Evolutionary conservation across 2,888 invertebrate genomes (phyloP), one percentile per base, ranked within the genome.

Genomic region (Cancer borealis): DNA sequence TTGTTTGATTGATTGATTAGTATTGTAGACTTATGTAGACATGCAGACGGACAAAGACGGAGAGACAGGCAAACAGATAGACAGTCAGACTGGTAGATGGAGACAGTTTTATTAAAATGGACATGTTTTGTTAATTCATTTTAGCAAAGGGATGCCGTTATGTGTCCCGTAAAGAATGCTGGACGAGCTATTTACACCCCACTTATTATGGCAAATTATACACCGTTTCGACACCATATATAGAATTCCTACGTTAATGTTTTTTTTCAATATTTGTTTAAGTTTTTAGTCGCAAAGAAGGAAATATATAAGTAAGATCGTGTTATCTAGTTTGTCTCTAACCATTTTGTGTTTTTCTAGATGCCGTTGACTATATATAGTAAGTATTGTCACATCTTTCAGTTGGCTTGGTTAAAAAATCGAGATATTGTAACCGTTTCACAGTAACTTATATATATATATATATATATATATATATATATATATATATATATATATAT

Each of bases 201-300:
- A 84, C 84, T 84, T 84, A 84, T 84, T 84, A 84, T 84, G 84
- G 84, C 39, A 84, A 84, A 84, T 84, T 84, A 84, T 84, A 39
- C 30, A 84, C 39, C 84, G 30, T 39, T 84, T 84, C 39, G 14
- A 39, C 84, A 84, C 39, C 39, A 14, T 84, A 30, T 84, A 84
- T 60, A 21, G 84, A 39, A 84, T 84, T 84, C 84, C 84, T 39
- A 39, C 84, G 39, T 39, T 84, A 39, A 84, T 39, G 14, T 30
- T 30, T 39, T 84, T 39, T 84, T 39, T 39, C 84, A 30, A 39
- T 84, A 39, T 84, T 84, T 84, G 84, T 39, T 39, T 21, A 84
- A 39, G 84, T 84, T 84, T 30, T 39, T 12, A 10, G 39, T 14
- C 84, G 10, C 39, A 39, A 39, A 30, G 84, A 12, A 66, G 17